phyloP scores from a whole-genome alignment of 2,888 invertebrate genomes.

The Tenodera sinensis region DNA sequence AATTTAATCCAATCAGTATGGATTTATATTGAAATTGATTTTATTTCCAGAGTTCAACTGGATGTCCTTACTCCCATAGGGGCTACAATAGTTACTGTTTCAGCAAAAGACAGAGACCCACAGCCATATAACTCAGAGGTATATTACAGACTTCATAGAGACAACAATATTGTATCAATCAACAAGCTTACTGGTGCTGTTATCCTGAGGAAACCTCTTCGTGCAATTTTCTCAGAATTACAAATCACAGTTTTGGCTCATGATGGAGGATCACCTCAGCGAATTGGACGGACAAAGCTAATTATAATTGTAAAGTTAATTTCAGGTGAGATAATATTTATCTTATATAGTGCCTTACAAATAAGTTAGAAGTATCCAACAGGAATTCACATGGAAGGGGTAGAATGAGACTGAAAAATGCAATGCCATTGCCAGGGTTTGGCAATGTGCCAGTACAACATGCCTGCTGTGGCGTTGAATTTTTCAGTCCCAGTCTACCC shows the following conservation, averaged over 20 bases:
- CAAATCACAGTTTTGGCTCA: conserved; percentile 15
- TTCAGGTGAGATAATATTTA: not conserved
- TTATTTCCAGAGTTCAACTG: conserved; percentile 23
- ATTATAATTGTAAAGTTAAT: conserved; percentile 20
- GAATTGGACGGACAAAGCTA: conserved; percentile 7
- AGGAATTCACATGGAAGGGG: too few species aligned
- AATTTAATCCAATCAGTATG: too few species aligned
- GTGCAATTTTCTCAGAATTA: not conserved
- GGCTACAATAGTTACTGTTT: conserved; percentile 5
- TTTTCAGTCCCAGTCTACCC: too few species aligned
- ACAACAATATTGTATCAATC: conserved; percentile 17
- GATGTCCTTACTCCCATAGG: conserved; percentile 18
- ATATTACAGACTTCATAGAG: conserved; percentile 16
- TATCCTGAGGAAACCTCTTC: conserved; percentile 8
- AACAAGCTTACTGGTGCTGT: conserved; percentile 20
- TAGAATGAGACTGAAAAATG: too few species aligned
- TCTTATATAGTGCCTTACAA: too few species aligned
- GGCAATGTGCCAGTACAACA: too few species aligned
- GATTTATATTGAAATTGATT: not conserved
- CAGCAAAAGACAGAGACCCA: conserved; percentile 20
- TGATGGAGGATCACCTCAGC: conserved; percentile 26
- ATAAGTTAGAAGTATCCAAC: too few species aligned
- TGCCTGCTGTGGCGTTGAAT: too few species aligned
- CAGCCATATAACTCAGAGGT: conserved; percentile 25
- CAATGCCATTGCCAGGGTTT: too few species aligned